phyloP scores from a whole-genome alignment of 2,113 vertebrate genomes.

The Oophaga pumilio region DNA sequence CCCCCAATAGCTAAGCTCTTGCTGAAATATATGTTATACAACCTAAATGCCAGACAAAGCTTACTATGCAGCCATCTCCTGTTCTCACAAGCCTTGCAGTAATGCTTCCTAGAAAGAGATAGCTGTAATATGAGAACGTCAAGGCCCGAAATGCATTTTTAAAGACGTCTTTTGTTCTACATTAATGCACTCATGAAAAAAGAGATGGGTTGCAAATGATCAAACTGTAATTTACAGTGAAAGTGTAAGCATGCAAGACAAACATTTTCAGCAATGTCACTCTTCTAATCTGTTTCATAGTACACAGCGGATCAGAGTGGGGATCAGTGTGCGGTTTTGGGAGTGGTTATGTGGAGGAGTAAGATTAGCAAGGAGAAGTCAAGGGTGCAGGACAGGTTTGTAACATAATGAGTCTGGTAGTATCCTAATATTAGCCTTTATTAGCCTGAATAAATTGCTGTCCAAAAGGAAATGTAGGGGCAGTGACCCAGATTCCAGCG shows the following conservation, averaged over 20 bases:
- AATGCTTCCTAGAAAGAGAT: constrained; percentile 19
- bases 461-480: neutral
- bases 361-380: constrained; percentile 11
- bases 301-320: constrained; percentile 42
- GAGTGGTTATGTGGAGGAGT: constrained; percentile 13
- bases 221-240: constrained; percentile 29
- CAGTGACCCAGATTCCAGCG: too few species aligned
- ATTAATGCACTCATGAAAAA: constrained; percentile 44
- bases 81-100: constrained; percentile 39
- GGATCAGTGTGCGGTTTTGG: constrained; percentile 49
- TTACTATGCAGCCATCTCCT: neutral
- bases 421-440: neutral
- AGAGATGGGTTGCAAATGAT: constrained; percentile 15
- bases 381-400: constrained; percentile 15
- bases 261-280: constrained; percentile 33
- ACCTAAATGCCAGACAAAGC: neutral
- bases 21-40: neutral
- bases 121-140: constrained; percentile 16
- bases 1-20: neutral
- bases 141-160: constrained; percentile 32
- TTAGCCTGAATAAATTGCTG: neutral
- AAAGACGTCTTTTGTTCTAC: constrained; percentile 43
- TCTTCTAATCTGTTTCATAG: constrained; percentile 32
- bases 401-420: neutral
- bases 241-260: constrained; percentile 31